Percentiles rank a stretch among this genome's conserved stretches.
Evolutionary conservation across 2,113 vertebrate species (phyloP).

Genomic region (Sylvietta virens): DNA sequence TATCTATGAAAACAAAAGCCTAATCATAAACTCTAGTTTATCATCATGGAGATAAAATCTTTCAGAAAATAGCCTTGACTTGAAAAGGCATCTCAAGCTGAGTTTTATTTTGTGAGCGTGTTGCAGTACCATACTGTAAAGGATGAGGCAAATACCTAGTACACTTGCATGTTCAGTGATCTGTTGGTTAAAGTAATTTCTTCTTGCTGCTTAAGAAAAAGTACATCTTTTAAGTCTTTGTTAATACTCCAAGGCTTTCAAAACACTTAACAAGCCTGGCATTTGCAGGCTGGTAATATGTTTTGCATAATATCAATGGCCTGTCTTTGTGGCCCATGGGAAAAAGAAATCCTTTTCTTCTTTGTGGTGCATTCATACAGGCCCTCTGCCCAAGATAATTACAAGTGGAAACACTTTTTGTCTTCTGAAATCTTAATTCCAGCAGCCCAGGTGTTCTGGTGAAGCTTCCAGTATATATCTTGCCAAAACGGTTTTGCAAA

Average conservation of each 20-base stretch:
- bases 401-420: not conserved
- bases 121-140: not conserved
- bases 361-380: not conserved
- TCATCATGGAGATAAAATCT: not conserved
- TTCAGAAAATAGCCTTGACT: not conserved
- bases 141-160: not conserved
- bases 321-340: not conserved
- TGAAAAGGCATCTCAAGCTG: not conserved
- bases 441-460: not conserved
- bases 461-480: not conserved
- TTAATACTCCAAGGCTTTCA: not conserved
- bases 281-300: not conserved
- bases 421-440: slow-evolving; percentile 9
- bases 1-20: not conserved
- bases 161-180: not conserved
- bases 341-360: slow-evolving; percentile 22
- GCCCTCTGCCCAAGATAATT: not conserved
- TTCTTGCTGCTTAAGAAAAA: not conserved
- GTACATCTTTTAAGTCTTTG: not conserved
- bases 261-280: not conserved
- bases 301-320: slow-evolving; percentile 36
- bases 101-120: not conserved
- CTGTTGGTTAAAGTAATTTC: not conserved
- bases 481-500: not conserved
- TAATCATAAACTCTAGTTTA: not conserved